A percentile compares a stretch with the other conserved stretches of the same genome.
phyloP scores from a whole-genome alignment of 2,888 invertebrate genomes.

The Drepana falcataria region DNA sequence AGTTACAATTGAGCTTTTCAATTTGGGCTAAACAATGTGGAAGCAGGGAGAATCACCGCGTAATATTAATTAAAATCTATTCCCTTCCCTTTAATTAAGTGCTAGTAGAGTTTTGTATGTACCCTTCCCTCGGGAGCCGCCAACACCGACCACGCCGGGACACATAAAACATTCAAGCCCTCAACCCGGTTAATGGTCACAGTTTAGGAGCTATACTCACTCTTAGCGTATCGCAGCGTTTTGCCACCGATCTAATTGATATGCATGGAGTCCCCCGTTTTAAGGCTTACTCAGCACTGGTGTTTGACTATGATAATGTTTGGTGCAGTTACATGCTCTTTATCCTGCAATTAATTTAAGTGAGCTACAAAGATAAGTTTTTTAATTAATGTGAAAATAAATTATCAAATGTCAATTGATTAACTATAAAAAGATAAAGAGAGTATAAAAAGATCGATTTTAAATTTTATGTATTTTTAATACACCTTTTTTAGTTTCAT shows the following conservation, averaged over 20 bases:
- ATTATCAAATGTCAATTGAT: too few species aligned
- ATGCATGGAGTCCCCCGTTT: conserved; percentile 4
- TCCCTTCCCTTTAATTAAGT: conserved; percentile 72
- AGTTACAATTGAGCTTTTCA: conserved; percentile 28
- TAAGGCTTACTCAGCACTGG: conserved; percentile 1
- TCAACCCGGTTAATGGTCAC: conserved; percentile 63
- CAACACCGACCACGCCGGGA: conserved; percentile 57
- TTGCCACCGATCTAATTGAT: neutral
- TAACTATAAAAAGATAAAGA: too few species aligned
- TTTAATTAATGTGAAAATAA: too few species aligned
- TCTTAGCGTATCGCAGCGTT: conserved; percentile 8
- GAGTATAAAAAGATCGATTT: too few species aligned
- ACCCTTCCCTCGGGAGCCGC: conserved; percentile 50
- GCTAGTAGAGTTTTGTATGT: conserved; percentile 58
- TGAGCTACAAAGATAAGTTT: too few species aligned
- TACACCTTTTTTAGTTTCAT: too few species aligned
- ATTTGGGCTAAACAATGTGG: conserved; percentile 42
- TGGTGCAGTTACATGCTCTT: neutral
- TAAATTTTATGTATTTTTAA: too few species aligned
- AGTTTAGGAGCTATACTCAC: conserved; percentile 42
- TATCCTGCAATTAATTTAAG: too few species aligned
- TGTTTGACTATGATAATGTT: neutral
- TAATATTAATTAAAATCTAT: conserved; percentile 70
- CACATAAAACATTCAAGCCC: conserved; percentile 66
- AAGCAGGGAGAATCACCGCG: conserved; percentile 40